These are phyloP conservation scores for Chloropsis cyanopogon DNA, from an alignment of 2,113 vertebrate species.

Conservation along the genomic window DNA sequence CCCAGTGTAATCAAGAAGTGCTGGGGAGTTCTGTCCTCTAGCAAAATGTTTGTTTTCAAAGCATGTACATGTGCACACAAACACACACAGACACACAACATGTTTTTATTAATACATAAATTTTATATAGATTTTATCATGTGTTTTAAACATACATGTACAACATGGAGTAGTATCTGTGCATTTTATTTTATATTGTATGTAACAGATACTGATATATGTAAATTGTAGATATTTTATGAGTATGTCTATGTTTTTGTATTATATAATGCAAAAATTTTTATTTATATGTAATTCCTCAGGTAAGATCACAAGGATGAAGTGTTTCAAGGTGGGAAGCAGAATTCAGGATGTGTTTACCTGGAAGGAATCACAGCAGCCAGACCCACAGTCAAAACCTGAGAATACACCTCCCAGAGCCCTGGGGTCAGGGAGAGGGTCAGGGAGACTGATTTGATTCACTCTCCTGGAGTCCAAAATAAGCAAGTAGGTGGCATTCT, in stretches of 20 bases:
- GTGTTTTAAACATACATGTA: background rate
- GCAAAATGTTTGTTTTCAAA: background rate
- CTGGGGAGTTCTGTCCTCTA: background rate
- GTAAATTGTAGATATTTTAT: background rate
- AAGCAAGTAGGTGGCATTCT: background rate
- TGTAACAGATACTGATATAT: background rate
- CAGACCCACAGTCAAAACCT: background rate
- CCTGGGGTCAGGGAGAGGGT: background rate
- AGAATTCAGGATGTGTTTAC: background rate
- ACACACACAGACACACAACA: background rate
- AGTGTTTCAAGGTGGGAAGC: background rate
- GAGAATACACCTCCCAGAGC: background rate
- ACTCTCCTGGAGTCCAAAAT: background rate
- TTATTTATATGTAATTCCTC: background rate
- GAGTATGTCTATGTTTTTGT: background rate
- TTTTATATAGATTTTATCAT: background rate
- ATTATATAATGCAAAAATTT: background rate
- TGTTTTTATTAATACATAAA: background rate
- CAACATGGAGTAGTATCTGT: background rate
- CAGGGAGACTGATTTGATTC: background rate
- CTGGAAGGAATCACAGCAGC: background rate
- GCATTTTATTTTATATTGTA: background rate
- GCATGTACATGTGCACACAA: background rate
- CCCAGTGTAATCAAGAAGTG: background rate
- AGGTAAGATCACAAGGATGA: background rate